Percentiles rank a stretch among this genome's conserved stretches.
These are phyloP conservation scores for Nanorana parkeri DNA, from an alignment of 2,113 vertebrate genomes.

Conservation along the genomic window DNA sequence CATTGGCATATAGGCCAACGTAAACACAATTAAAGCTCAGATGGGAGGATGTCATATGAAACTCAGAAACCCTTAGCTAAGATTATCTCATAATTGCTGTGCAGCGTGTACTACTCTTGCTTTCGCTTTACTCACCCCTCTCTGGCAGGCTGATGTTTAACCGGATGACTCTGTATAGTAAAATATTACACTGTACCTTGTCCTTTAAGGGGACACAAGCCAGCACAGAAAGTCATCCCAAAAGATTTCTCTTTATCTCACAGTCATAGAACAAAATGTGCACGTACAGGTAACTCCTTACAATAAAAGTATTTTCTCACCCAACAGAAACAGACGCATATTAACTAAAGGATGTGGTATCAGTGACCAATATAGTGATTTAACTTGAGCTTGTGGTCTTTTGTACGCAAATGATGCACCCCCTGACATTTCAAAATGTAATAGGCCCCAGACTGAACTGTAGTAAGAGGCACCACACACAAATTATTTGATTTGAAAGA, in stretches of 20 bases:
- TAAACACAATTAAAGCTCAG: neutral
- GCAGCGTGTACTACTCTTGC: neutral
- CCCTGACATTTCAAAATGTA: neutral
- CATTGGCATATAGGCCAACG: neutral
- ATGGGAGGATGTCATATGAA: neutral
- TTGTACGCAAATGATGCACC: neutral
- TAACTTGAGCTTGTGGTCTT: neutral
- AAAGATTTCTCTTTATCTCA: too few species aligned
- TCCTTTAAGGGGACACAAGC: slow-evolving; percentile 12
- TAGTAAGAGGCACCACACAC: neutral
- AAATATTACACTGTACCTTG: slow-evolving; percentile 19
- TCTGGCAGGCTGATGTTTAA: slow-evolving; percentile 32
- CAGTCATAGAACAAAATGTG: neutral
- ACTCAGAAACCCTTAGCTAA: neutral
- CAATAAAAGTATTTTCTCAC: neutral
- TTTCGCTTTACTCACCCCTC: neutral
- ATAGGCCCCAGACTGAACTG: neutral
- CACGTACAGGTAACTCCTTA: neutral
- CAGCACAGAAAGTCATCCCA: neutral
- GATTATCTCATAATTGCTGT: neutral
- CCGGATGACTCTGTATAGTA: slow-evolving; percentile 3
- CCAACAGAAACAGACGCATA: too few species aligned
- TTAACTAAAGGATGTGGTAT: neutral
- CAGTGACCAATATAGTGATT: neutral
- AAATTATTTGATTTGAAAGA: neutral